Percentiles rank a stretch among this genome's conserved stretches.
phyloP scores from a whole-genome alignment of 2,113 vertebrate species.

The Podarcis muralis region DNA sequence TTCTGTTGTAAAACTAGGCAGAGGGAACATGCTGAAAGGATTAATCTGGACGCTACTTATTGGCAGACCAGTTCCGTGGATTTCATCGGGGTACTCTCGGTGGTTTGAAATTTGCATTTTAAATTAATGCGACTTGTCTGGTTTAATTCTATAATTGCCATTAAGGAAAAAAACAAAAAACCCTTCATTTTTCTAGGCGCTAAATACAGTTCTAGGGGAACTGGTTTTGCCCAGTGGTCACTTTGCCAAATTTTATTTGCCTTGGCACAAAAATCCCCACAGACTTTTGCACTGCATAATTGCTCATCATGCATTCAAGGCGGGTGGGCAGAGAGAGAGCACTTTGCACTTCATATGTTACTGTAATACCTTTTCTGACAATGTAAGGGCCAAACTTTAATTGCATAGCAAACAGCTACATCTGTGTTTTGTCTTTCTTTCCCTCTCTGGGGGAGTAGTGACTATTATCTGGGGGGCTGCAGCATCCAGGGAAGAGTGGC shows the following conservation, averaged over 20 bases:
- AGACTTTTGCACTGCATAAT: background rate
- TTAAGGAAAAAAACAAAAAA: background rate
- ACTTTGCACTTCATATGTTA: background rate
- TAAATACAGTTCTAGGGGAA: background rate
- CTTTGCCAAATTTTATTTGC: background rate
- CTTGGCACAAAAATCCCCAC: background rate
- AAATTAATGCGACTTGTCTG: background rate
- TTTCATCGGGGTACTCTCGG: background rate
- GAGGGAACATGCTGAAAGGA: background rate
- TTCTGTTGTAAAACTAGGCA: conserved; percentile 27
- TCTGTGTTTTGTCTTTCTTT: too few species aligned
- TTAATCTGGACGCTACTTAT: background rate
- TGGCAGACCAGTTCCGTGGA: background rate
- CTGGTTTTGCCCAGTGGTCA: background rate
- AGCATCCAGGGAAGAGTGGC: too few species aligned
- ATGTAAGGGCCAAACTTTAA: background rate
- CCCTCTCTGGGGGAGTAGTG: too few species aligned
- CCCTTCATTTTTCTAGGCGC: background rate
- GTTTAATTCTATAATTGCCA: background rate
- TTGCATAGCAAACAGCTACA: too few species aligned
- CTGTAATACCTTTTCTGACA: background rate
- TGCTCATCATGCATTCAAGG: background rate
- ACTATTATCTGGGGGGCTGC: too few species aligned
- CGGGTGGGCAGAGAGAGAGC: background rate
- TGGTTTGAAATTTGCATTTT: conserved; percentile 4